A percentile compares a stretch with the other conserved stretches of the same genome.
Evolutionary conservation across 1,140 invertebrate species (phyloP).

Genomic region (Drusus annulatus): DNA sequence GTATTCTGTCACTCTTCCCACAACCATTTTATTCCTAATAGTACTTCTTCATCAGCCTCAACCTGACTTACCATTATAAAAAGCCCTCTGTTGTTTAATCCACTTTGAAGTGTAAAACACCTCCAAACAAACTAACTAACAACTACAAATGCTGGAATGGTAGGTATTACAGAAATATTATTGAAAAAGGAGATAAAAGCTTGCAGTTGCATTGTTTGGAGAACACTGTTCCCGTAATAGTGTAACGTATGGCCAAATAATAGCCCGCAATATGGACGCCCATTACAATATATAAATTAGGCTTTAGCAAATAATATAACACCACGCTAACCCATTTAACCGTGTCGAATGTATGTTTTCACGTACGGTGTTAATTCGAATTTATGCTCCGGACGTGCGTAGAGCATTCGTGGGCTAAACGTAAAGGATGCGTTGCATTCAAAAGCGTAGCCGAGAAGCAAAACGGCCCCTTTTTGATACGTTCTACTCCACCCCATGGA

Average conservation of each 20-base stretch:
- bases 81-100: too few relatives aligned
- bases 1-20: too few relatives aligned
- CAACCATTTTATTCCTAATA: too few relatives aligned
- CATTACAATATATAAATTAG: constrained; percentile 55
- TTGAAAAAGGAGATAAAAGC: constrained; percentile 1
- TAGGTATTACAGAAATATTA: background rate
- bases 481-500: too few relatives aligned
- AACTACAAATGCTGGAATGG: too few relatives aligned
- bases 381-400: constrained; percentile 52
- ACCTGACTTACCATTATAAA: too few relatives aligned
- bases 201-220: background rate
- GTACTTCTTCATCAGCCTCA: too few relatives aligned
- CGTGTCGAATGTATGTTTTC: constrained; percentile 52
- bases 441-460: too few relatives aligned
- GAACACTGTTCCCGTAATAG: background rate
- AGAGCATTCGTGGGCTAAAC: background rate
- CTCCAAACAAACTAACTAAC: too few relatives aligned
- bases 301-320: constrained; percentile 52
- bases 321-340: constrained; percentile 31
- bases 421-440: too few relatives aligned
- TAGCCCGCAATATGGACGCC: constrained; percentile 42
- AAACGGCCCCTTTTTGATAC: too few relatives aligned
- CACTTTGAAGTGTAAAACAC: too few relatives aligned
- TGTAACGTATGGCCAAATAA: constrained; percentile 49
- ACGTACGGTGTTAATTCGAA: constrained; percentile 55